Evolutionary conservation across 2,113 vertebrate genomes (phyloP).

Genomic region (Struthidea cinerea): DNA sequence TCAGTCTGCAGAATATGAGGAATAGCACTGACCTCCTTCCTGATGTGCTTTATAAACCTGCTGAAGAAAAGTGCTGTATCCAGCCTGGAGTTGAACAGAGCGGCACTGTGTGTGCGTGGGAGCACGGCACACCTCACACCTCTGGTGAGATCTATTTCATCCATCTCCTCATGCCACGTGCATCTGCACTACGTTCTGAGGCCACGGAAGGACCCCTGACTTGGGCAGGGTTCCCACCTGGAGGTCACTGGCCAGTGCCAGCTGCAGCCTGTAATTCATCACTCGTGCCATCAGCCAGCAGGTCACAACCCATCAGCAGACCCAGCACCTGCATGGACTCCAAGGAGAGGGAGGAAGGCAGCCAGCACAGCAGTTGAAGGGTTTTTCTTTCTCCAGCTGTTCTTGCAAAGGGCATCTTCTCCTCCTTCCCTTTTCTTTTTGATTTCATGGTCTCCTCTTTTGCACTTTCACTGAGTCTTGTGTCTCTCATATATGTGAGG

Average conservation of each 20-base stretch:
- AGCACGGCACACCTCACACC: background rate
- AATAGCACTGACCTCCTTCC: background rate
- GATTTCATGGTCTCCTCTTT: background rate
- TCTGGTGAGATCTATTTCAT: background rate
- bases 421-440: background rate
- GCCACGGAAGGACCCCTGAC: background rate
- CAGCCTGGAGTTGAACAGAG: background rate
- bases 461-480: background rate
- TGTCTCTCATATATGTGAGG: background rate
- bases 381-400: background rate
- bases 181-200: background rate
- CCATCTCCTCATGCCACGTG: background rate
- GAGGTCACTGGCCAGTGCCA: fast-evolving
- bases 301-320: fast-evolving
- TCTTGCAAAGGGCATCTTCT: background rate
- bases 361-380: background rate
- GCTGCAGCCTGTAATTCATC: background rate
- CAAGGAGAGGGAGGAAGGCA: background rate
- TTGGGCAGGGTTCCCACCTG: background rate
- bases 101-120: fast-evolving
- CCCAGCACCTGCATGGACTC: background rate
- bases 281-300: background rate
- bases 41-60: background rate
- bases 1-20: background rate
- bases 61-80: background rate